Base-by-base conservation (phyloP, 2,888 invertebrate species). In the Ophion slaviceki region DNA sequence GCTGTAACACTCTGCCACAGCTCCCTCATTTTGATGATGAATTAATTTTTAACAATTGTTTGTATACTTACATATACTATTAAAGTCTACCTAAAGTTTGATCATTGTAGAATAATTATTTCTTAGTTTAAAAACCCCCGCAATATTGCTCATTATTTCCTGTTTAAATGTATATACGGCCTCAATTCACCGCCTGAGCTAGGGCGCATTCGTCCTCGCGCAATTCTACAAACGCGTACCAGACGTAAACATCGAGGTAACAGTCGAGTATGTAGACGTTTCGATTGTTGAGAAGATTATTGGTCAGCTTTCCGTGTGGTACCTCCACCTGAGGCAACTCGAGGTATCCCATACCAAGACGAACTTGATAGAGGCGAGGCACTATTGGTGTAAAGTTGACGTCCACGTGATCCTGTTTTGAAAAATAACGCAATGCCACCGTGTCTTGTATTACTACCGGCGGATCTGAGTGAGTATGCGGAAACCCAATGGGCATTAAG, bases 261-360 rank as follows among this genome's bases (percentile, higher is more conserved):
- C 98, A 99, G 94, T 99, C 99, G 80, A 99, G 95, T 91, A 99
- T 97, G 94, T 99, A 99, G 0, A 99, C 99, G 94, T 98, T 97
- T 92, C 98, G 97, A 85, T 98, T 98, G 90, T 97, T 96, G 75
- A 99, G 95, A 89, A 98, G 95, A 0, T 96, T 96, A 89, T 98
- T 96, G 0, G 96, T 95, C 7, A 99, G 95, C 91, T 97, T 97
- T 85, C 96, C 96, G 88, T 97, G 96, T 0, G 97, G 96, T 61
- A 97, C 95, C 93, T 97, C 97, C 5, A 97, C 98, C 95, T 99
- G 99, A 3, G 99, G 99, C 90, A 99, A 95, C 94, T 99, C 99
- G 90, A 99, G 95, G 94, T 99, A 99, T 0, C 99, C 99, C 98
- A 99, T 99, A 70, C 99, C 99, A 17, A 99, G 95, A 91, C 98